A percentile compares a stretch with the other conserved stretches of the same genome.
Evolutionary conservation across 2,113 vertebrate species (phyloP).

Genomic region (Lagopus muta): DNA sequence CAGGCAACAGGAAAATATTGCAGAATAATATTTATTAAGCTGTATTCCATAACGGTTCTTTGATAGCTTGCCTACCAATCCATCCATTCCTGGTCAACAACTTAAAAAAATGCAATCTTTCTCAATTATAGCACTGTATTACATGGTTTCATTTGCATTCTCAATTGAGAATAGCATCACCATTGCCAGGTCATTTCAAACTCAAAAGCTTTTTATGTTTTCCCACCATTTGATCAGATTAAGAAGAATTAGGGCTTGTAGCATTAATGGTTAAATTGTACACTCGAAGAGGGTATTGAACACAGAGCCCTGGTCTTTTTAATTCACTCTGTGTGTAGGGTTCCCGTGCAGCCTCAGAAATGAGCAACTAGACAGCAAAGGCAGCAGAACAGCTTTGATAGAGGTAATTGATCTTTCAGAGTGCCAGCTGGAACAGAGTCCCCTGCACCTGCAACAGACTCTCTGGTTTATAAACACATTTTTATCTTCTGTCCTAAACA

Average conservation of each 20-base stretch:
- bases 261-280: neutral
- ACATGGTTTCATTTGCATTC: neutral
- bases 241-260: neutral
- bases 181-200: neutral
- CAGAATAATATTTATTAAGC: neutral
- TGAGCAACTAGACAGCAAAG: slow-evolving; percentile 29
- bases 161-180: neutral
- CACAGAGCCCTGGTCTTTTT: neutral
- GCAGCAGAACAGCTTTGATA: slow-evolving; percentile 34
- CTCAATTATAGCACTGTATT: neutral
- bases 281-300: neutral
- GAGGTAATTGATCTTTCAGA: slow-evolving; percentile 40
- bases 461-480: slow-evolving; percentile 5
- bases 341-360: neutral
- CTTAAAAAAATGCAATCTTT: neutral
- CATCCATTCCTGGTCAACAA: neutral
- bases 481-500: slow-evolving; percentile 18
- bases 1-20: neutral
- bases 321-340: neutral
- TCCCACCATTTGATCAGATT: neutral
- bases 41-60: neutral
- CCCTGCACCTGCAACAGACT: slow-evolving; percentile 30
- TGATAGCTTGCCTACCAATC: neutral
- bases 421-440: slow-evolving; percentile 32
- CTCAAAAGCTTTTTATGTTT: slow-evolving; percentile 1